Evolutionary conservation across 92 coral and sea anemone species (phyloP).

Genomic region (Paragorgia papillata): DNA sequence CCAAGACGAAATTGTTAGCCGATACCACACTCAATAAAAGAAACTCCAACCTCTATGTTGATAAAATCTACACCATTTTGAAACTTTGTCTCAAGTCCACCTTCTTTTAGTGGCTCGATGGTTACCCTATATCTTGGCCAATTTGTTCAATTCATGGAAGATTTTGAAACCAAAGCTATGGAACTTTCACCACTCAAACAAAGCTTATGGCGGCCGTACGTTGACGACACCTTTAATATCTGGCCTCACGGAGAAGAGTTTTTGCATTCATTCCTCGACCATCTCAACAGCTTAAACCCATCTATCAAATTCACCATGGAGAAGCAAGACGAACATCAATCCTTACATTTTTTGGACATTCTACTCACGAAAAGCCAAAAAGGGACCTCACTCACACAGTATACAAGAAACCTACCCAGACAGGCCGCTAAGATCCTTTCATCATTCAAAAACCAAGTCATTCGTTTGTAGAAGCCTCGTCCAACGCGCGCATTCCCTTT

Average conservation of each 20-base stretch:
- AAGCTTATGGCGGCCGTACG: slow-evolving; percentile 3
- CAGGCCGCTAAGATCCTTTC: slow-evolving; percentile 22
- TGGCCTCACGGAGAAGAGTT: too few species aligned
- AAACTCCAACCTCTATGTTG: too few species aligned
- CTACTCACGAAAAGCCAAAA: neutral
- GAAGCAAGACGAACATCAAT: slow-evolving; percentile 3
- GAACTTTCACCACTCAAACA: neutral
- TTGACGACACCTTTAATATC: slow-evolving; percentile 14
- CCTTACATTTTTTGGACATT: slow-evolving; percentile 10
- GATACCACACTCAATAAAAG: too few species aligned
- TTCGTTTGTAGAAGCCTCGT: slow-evolving; percentile 1
- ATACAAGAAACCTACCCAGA: slow-evolving; percentile 25
- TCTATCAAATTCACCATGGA: slow-evolving; percentile 34
- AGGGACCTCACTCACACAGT: neutral
- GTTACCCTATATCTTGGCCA: slow-evolving; percentile 29
- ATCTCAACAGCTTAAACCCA: slow-evolving; percentile 13
- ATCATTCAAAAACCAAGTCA: slow-evolving; percentile 26
- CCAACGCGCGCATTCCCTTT: slow-evolving; percentile 23
- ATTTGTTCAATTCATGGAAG: slow-evolving; percentile 20
- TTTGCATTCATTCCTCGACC: neutral
- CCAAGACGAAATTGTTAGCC: neutral
- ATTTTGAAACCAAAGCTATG: slow-evolving; percentile 1
- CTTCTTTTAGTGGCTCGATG: slow-evolving; percentile 11
- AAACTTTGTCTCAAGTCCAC: slow-evolving; percentile 16
- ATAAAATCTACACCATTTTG: neutral